Evolutionary conservation across 2,113 vertebrate genomes (phyloP).

Genomic region (Saguinus imperator): DNA sequence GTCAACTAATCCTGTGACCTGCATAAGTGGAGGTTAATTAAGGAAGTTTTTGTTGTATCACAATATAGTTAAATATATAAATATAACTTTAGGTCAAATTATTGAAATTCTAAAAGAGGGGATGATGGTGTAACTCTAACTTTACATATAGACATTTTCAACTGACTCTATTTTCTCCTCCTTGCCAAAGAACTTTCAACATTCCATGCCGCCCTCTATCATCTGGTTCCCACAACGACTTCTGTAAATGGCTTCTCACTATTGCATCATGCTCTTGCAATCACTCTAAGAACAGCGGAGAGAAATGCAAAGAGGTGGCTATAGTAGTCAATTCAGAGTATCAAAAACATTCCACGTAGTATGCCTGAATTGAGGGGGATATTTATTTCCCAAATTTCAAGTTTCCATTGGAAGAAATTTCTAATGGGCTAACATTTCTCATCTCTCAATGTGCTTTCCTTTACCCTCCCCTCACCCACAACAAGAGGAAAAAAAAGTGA

Average conservation of each 20-base stretch:
- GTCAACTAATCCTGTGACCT: not conserved
- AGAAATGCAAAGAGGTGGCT: not conserved
- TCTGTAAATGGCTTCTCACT: not conserved
- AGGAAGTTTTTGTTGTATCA: not conserved
- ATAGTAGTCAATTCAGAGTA: not conserved
- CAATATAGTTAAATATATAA: not conserved
- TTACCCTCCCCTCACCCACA: not conserved
- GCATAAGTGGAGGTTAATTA: not conserved
- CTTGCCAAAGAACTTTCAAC: not conserved
- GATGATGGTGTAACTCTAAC: not conserved
- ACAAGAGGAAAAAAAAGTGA: not conserved
- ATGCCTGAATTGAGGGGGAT: not conserved
- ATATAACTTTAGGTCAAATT: not conserved
- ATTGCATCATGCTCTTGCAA: not conserved
- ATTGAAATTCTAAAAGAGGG: not conserved
- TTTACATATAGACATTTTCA: not conserved
- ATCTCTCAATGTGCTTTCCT: not conserved
- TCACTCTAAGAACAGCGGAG: not conserved
- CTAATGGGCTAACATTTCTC: not conserved
- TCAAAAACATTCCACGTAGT: not conserved
- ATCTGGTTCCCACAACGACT: not conserved
- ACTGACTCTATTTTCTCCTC: not conserved
- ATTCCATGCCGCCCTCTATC: not conserved
- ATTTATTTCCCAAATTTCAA: not conserved
- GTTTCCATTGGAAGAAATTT: not conserved